These are phyloP conservation scores for Rugalucina vietnamica DNA, from an alignment of 2,888 invertebrate genomes.

Conservation along the genomic window DNA sequence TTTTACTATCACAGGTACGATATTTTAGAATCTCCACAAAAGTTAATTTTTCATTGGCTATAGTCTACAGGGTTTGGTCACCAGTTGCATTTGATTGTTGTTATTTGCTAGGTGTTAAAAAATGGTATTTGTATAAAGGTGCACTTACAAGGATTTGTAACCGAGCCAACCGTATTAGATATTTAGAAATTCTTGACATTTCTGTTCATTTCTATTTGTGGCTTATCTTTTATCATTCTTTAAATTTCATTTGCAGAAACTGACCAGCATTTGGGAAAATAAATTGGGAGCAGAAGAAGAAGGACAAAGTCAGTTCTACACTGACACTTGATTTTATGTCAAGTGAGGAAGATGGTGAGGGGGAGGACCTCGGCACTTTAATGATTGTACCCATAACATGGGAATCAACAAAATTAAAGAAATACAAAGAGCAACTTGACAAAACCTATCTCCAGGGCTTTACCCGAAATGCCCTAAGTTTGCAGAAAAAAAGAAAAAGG, in stretches of 20 bases:
- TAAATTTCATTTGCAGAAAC: constrained; percentile 1
- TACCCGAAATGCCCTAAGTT: neutral
- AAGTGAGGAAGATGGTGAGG: neutral
- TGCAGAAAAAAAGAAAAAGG: neutral
- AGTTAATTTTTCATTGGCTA: no score
- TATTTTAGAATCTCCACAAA: no score
- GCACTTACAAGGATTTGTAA: no score
- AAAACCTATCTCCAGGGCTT: neutral
- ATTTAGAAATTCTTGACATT: no score
- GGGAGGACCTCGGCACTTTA: neutral
- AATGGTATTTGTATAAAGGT: no score
- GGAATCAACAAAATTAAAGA: neutral
- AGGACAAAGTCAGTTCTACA: neutral
- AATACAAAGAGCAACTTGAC: neutral
- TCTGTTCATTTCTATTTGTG: no score
- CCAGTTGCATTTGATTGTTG: no score
- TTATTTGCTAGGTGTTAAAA: no score
- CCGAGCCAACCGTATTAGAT: no score
- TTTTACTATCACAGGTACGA: no score
- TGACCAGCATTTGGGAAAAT: neutral
- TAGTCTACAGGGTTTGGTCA: no score
- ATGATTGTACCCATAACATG: neutral
- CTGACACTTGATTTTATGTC: neutral
- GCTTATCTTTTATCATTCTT: no score
- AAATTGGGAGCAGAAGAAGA: neutral